These are phyloP conservation scores for Corythucha ciliata DNA, from an alignment of 2,888 invertebrate genomes.

Conservation along the genomic window DNA sequence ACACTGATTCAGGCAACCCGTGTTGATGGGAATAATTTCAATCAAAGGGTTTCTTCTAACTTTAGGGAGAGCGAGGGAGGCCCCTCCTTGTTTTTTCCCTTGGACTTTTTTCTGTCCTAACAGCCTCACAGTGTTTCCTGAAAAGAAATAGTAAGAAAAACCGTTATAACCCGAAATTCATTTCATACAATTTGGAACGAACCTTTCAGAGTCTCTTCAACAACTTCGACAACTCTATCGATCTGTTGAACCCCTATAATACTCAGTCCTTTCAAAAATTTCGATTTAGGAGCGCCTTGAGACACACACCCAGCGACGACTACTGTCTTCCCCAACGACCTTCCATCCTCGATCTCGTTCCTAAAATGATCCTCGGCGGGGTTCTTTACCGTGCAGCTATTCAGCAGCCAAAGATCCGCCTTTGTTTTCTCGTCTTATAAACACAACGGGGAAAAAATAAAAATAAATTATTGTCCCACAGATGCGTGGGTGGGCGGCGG, in stretches of 20 bases:
- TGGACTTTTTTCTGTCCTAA: constrained; percentile 71
- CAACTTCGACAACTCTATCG: constrained; percentile 92
- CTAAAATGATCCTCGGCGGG: constrained; percentile 93
- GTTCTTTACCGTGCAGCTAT: constrained; percentile 96
- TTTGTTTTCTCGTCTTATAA: constrained; percentile 55
- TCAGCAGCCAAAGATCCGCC: constrained; percentile 90
- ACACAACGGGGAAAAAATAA: constrained; percentile 32
- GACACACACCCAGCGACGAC: constrained; percentile 98
- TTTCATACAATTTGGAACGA: constrained; percentile 31
- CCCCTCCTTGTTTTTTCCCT: constrained; percentile 76
- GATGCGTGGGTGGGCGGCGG: no score
- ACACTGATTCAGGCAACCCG: constrained; percentile 95
- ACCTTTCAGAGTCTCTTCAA: constrained; percentile 95
- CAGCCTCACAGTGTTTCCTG: constrained; percentile 62
- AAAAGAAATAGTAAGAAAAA: constrained; percentile 17
- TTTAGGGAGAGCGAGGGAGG: constrained; percentile 80
- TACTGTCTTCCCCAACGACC: constrained; percentile 64
- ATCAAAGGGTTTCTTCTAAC: constrained; percentile 90
- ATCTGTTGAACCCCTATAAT: constrained; percentile 98
- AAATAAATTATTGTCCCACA: not conserved
- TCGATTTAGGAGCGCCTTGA: constrained; percentile 75
- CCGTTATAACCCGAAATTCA: not conserved
- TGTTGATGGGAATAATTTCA: constrained; percentile 94
- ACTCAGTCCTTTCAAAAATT: constrained; percentile 66
- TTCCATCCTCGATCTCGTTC: constrained; percentile 76